Evolutionary conservation across 2,797 vertebrate genomes (phyloP), one percentile per base, ranked within the genome.

Genomic region (Crypturellus tataupa): DNA sequence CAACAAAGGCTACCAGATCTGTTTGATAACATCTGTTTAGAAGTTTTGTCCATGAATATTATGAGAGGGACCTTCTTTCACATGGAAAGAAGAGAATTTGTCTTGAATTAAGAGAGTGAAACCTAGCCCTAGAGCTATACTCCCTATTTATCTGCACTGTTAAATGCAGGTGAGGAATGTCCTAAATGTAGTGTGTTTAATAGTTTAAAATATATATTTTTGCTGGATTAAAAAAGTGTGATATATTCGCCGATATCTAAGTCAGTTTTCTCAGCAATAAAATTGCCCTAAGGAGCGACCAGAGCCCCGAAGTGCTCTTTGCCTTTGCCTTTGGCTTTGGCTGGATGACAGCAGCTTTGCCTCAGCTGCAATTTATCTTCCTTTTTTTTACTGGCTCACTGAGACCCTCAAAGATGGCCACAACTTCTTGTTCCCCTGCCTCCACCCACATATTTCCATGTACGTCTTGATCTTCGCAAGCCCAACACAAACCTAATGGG

Each of bases 401-500:
- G 58, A 92, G 47, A 60, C 49, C 20, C 64, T 81, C 60, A 33
- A 33, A 90, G 49, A 68, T 12, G 55, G 69, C 31, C 78, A 39
- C 65, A 95, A 71, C 8, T 71, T 55, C 39, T 77, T 42, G 7
- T 9, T 12, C 49, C 17, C 31, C 12, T 47, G 46, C 46, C 21
- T 47, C 46, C 3, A 29, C 44, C 11, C 17, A 19, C 37, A n/a
- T 17, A 85, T 95, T 97, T 86, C 67, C 33, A 63, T 93, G 96
- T 87, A 11, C 51, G 24, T 73, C 70, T 40, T 31, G 25, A 79
- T 91, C 76, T 96, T 73, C 90, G 72, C 49, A 95, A 95, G 64
- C 44, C 91, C 73, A 88, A 80, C 76, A 88, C 35, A 88, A 55
- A 80, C 31, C 86, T 96, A 94, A 94, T 6, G 80, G 90, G 70